Percentiles rank a stretch among this genome's conserved stretches.
phyloP scores from a whole-genome alignment of 2,888 invertebrate species.

The Harpagoxenus sublaevis region DNA sequence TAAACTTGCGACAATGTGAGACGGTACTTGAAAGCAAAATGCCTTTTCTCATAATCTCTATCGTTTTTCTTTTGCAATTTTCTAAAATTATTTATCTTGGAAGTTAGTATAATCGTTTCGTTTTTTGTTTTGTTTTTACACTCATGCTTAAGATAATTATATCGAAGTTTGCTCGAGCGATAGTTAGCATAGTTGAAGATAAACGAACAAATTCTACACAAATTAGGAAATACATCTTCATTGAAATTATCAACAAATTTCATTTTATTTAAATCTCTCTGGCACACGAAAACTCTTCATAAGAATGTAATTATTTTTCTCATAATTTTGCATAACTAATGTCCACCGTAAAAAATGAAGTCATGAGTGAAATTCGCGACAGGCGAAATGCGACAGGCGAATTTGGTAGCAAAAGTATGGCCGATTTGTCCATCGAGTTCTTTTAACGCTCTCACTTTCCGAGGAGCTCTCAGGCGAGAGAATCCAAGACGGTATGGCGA shows the following conservation, averaged over 20 bases:
- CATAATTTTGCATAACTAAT: background rate
- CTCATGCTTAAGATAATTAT: background rate
- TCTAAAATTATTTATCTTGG: background rate
- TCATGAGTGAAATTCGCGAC: background rate
- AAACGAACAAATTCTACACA: background rate
- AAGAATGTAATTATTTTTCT: background rate
- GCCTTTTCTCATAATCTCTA: background rate
- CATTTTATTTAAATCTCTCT: background rate
- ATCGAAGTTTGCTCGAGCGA: background rate
- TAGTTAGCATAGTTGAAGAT: background rate
- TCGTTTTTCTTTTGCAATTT: background rate
- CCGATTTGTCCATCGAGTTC: background rate
- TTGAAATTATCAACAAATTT: conserved; percentile 2
- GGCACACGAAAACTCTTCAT: background rate
- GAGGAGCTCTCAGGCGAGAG: background rate
- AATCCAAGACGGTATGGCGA: background rate
- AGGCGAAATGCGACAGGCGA: too few species aligned
- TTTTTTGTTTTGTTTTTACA: background rate
- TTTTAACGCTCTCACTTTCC: background rate
- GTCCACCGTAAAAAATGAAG: background rate
- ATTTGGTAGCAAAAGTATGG: background rate
- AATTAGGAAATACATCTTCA: background rate
- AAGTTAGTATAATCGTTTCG: background rate
- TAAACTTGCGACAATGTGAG: background rate
- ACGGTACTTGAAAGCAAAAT: background rate